phyloP scores from a whole-genome alignment of 2,888 invertebrate genomes.

The Macrosiphum euphorbiae region DNA sequence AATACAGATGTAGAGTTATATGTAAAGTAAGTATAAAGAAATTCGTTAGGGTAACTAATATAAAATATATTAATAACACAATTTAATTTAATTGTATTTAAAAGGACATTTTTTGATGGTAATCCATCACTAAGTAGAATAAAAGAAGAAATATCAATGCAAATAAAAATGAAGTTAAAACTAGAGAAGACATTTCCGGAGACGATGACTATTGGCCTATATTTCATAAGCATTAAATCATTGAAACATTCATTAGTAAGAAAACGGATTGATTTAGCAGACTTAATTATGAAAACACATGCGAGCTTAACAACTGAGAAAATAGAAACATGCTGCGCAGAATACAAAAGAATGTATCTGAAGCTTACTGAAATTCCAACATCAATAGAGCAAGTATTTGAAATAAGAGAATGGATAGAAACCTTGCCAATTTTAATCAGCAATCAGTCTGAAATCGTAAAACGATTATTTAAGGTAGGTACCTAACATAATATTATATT shows the following conservation, averaged over 20 bases:
- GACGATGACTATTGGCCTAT: conserved; percentile 77
- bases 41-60: background rate
- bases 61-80: background rate
- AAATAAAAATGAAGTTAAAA: conserved; percentile 77
- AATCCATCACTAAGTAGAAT: conserved; percentile 79
- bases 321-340: conserved; percentile 71
- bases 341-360: conserved; percentile 75
- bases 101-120: conserved; percentile 74
- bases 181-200: conserved; percentile 79
- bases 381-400: conserved; percentile 85
- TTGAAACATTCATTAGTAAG: conserved; percentile 69
- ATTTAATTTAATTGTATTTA: background rate
- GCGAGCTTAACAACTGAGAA: background rate
- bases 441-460: conserved; percentile 76
- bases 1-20: conserved; percentile 77
- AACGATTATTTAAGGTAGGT: conserved; percentile 73
- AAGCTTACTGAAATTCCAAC: conserved; percentile 80
- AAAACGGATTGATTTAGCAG: conserved; percentile 41
- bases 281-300: conserved; percentile 14
- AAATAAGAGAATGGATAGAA: conserved; percentile 85
- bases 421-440: conserved; percentile 79
- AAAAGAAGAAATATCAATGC: conserved; percentile 79
- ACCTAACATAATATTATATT: background rate
- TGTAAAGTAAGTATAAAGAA: conserved; percentile 75
- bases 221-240: background rate